phyloP scores from a whole-genome alignment of 1,140 invertebrate genomes.

The Metaphire vulgaris region DNA sequence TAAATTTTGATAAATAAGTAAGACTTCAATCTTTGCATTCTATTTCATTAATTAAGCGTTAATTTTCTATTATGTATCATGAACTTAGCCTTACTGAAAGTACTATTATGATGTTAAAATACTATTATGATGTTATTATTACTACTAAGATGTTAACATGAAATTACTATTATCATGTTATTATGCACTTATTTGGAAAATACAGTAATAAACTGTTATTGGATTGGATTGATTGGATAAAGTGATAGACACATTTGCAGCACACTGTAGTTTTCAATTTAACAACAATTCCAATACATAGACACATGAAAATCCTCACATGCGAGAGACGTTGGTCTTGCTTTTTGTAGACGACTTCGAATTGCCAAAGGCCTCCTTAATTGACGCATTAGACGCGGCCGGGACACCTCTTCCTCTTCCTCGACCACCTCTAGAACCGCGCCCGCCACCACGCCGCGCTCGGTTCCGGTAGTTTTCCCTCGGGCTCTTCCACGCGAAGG shows the following conservation, averaged over 20 bases:
- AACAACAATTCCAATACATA: no score
- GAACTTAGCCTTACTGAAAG: no score
- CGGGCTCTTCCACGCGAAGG: conserved; percentile 19
- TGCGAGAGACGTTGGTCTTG: background rate
- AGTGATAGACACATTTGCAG: background rate
- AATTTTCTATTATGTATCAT: background rate
- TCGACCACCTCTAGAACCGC: background rate
- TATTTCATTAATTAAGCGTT: background rate
- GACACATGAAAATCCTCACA: background rate
- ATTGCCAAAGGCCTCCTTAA: background rate
- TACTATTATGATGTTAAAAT: no score
- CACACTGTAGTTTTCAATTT: no score
- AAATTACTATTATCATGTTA: no score
- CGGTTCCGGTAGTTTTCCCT: conserved; percentile 13
- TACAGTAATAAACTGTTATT: no score
- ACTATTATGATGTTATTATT: no score
- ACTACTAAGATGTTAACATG: no score
- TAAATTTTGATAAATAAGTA: no score
- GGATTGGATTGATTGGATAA: background rate
- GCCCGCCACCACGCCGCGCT: conserved; percentile 29
- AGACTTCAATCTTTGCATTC: no score
- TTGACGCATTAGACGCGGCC: background rate
- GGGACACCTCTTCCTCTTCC: background rate
- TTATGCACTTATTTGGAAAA: no score
- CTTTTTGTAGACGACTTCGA: background rate